Evolutionary conservation across 1,140 invertebrate genomes (phyloP), one percentile per base, ranked within the genome.

Genomic region (Anastrepha obliqua): DNA sequence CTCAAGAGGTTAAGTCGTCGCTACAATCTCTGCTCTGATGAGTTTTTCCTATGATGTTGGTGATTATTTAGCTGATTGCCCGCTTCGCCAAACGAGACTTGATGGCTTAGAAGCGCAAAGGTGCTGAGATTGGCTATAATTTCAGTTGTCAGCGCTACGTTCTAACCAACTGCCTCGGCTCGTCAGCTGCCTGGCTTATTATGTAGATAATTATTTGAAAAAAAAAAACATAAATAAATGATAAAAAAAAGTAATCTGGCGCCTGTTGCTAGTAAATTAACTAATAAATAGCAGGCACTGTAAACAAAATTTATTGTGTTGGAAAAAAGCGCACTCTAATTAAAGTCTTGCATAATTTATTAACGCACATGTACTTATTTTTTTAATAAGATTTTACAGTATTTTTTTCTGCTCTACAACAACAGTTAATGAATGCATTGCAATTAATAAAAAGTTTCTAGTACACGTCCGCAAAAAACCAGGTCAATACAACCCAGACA

Each of bases 261-360:
- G 74, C 74, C 47, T 29, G 44, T 17, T 7, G 15, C 47, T 2
- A 20, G 3, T 67, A 20, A n/a, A 3, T 7, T 81, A 81, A 55
- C 29, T 51, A 81, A 81, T 55, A 8, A 29, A 55, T 13, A 74
- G 42, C 15, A 47, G 51, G 39, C 11, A 20, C 29, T 42, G 67
- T 42, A 74, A 15, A 17, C 15, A 39, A 15, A 74, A 74, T 47
- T 44, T 42, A 7, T 17, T 44, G 67, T 47, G 64, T 67, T 81
- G 74, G 74, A 51, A 55, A 81, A 51, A 7, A 29, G 29, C 39
- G 29, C 13, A 70, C 11, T 44, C 15, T 74, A 74, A 44, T 42
- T 42, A 15, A 74, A 74, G 47, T 74, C 44, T 74, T 81, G 74
- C 74, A 81, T 81, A 81, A 55, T 81, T 81, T 81, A 81, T 81